Conservation (phyloP, 2,113 vertebrate species). For the Ploceus nigricollis region DNA sequence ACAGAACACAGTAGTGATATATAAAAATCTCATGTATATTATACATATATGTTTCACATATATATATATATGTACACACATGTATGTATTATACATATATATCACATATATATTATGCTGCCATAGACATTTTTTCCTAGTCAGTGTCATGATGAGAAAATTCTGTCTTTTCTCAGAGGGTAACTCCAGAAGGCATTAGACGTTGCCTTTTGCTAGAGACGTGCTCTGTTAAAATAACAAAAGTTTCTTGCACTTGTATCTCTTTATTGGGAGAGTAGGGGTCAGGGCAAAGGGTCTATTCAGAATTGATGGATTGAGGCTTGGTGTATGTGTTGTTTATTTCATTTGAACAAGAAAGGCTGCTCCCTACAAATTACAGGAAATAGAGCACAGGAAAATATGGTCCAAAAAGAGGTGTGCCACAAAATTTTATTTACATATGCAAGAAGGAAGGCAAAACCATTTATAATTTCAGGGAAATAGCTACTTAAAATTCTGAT, state of each 20-base stretch:
- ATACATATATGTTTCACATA: not conserved
- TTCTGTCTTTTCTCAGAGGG: not conserved
- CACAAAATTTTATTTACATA: not conserved
- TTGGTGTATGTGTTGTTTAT: not conserved
- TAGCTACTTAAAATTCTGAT: not conserved
- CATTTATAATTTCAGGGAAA: slow-evolving; percentile 14
- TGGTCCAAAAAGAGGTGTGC: not conserved
- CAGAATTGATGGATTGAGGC: not conserved
- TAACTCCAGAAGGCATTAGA: not conserved
- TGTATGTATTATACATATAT: not conserved
- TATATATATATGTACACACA: too few species aligned
- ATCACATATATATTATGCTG: not conserved
- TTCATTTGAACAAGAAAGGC: not conserved
- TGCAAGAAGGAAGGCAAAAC: slow-evolving; percentile 16
- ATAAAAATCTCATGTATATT: not conserved
- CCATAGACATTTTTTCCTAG: not conserved
- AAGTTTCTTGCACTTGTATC: not conserved
- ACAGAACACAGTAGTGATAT: not conserved
- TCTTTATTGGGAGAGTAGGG: not conserved
- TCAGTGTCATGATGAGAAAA: not conserved
- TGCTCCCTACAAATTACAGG: not conserved
- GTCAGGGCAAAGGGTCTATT: not conserved
- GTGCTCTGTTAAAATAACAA: not conserved
- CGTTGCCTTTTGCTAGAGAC: not conserved
- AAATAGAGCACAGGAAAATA: not conserved